phyloP scores from a whole-genome alignment of 2,888 invertebrate genomes.

The Koerneria pararmatus region DNA sequence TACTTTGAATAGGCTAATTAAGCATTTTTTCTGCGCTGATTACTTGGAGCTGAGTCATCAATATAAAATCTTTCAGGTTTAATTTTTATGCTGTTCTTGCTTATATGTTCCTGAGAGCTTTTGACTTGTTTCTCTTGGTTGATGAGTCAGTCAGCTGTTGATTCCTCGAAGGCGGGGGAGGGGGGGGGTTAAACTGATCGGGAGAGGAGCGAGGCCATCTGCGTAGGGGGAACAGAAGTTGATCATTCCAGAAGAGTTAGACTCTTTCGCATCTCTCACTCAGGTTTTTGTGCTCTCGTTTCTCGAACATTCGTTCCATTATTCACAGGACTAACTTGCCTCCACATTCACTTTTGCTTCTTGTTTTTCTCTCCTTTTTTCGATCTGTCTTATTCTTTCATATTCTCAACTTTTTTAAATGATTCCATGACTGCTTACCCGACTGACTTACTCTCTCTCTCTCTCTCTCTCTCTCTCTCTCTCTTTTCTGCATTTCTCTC shows the following conservation, averaged over 20 bases:
- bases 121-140: no score
- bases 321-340: background rate
- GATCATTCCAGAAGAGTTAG: background rate
- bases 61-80: no score
- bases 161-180: no score
- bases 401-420: background rate
- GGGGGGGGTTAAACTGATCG: no score
- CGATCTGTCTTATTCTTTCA: background rate
- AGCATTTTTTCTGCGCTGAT: no score
- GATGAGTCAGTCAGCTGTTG: no score
- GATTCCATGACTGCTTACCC: background rate
- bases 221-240: background rate
- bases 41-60: no score
- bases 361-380: background rate
- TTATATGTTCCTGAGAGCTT: no score
- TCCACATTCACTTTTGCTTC: background rate
- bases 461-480: conserved; percentile 2
- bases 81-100: no score
- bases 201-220: no score
- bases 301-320: background rate
- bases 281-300: background rate
- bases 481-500: background rate
- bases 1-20: no score
- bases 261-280: background rate
- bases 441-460: background rate